These are phyloP conservation scores for Actinopyga echinites DNA, from an alignment of 53 echinoderm and acorn worm genomes.

Conservation along the genomic window DNA sequence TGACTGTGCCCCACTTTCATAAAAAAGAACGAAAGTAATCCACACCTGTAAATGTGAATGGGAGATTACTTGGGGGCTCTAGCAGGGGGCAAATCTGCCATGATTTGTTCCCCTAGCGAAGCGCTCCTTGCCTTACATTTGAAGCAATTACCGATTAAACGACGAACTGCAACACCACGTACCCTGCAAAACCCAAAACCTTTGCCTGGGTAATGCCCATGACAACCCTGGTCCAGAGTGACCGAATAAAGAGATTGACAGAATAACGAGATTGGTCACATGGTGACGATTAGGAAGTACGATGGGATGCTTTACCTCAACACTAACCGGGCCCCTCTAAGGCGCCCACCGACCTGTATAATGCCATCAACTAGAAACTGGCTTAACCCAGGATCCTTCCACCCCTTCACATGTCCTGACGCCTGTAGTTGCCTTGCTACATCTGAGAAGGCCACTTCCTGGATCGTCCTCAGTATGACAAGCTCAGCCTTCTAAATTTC, in stretches of 20 bases:
- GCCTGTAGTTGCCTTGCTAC: background rate
- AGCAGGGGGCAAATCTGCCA: conserved; percentile 43
- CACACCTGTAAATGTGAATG: conserved; percentile 42
- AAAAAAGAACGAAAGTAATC: conserved; percentile 53
- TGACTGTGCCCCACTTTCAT: conserved; percentile 46
- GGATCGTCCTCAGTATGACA: conserved; percentile 46
- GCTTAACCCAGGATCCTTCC: background rate
- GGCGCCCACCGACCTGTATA: conserved; percentile 55
- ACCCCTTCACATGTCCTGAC: background rate
- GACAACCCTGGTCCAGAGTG: conserved; percentile 59
- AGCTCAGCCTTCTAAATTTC: conserved; percentile 38
- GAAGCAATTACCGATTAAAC: conserved; percentile 44
- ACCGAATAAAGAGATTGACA: conserved; percentile 42
- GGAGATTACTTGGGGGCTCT: conserved; percentile 54
- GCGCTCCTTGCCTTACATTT: conserved; percentile 24
- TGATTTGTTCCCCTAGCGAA: conserved; percentile 28
- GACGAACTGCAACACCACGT: conserved; percentile 27
- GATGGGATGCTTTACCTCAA: conserved; percentile 46
- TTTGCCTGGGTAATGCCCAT: conserved; percentile 40
- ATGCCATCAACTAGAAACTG: conserved; percentile 33
- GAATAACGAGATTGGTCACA: conserved; percentile 46
- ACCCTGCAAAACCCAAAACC: conserved; percentile 39
- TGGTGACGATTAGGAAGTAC: conserved; percentile 41
- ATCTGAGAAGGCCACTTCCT: conserved; percentile 39
- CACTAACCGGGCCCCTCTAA: conserved; percentile 14